Base-by-base conservation (phyloP, 2,888 invertebrate species). In the Microchrysa polita region DNA sequence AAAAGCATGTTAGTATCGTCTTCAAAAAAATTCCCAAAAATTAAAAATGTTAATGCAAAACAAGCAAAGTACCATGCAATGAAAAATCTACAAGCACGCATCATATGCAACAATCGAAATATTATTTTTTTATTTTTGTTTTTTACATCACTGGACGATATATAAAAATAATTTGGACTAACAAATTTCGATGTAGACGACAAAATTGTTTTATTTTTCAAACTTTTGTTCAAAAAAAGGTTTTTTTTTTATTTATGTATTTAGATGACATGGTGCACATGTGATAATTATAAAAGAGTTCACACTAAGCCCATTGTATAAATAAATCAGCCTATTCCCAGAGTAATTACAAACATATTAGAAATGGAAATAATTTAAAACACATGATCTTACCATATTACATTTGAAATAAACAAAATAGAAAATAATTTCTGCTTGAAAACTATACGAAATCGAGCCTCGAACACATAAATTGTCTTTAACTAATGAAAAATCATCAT, bases 151-250 rank as follows among this genome's bases (percentile, higher is more conserved):
- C 20, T 55, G 10, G 22, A 16, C 18, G n/a, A 27, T 27, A 2
- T 2, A 61, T 27, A 5, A 16, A 61, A 61, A 7, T 9, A 27
- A 61, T 14, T 34, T 61, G 0, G 61, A 61, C 10, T 34, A 14
- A 16, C 16, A 65, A 65, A 42, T 65, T 65, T 42, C 10, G 42
- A 65, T 65, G 72, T 73, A 73, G 72, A 73, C 72, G 72, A 73
- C 72, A 73, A 73, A 73, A 73, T 72, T 73, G 48, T 72, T 72
- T 60, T 69, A 34, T 69, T 57, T 22, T 1, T 65, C 4, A 63
- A n/a, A n/a, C 60, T 18, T 57, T 69, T 67, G 53, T 52, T 52
- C 18, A 27, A 67, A 9, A 40, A 12, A 67, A 67, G 52, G 10
- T 27, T 65, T 14, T 10, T 22, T n/a, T 5, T 65, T 67, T 18